A percentile compares a stretch with the other conserved stretches of the same genome.
Evolutionary conservation across 1,140 invertebrate genomes (phyloP).

Genomic region (Scaptomyza pallida): DNA sequence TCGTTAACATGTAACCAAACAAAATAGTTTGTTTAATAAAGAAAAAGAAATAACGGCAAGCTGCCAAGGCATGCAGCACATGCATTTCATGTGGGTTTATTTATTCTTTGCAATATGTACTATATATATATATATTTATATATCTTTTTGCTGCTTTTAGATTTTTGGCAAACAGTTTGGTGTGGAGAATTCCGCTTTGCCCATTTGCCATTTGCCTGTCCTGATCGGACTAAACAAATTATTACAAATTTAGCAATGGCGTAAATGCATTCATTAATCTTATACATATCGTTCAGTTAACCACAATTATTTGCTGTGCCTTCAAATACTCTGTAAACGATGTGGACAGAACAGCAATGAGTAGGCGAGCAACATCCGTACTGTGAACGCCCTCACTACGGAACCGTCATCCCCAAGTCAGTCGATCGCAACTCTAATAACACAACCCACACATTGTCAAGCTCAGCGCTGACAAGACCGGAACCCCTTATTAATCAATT

Average conservation of each 20-base stretch:
- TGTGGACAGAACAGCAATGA: constrained; percentile 7
- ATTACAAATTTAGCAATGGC: constrained; percentile 60
- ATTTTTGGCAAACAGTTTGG: constrained; percentile 53
- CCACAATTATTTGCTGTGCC: too few species aligned
- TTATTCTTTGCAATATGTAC: constrained; percentile 58
- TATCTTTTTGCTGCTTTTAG: background rate
- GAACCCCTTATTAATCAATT: constrained; percentile 28
- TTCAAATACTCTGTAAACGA: background rate
- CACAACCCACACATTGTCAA: constrained; percentile 2
- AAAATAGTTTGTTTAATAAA: constrained; percentile 42
- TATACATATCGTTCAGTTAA: background rate
- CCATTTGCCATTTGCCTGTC: too few species aligned
- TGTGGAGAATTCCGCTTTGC: constrained; percentile 59
- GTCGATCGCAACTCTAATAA: background rate
- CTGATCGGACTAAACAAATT: background rate
- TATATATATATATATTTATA: background rate
- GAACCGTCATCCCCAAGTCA: background rate
- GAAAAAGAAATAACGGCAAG: constrained; percentile 38
- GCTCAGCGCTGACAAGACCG: constrained; percentile 11
- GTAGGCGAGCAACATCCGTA: constrained; percentile 23
- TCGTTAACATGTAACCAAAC: constrained; percentile 37
- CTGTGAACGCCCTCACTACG: too few species aligned
- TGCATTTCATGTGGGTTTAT: constrained; percentile 46
- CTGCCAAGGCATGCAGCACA: constrained; percentile 48
- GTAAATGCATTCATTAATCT: constrained; percentile 50